phyloP scores from a whole-genome alignment of 1,140 invertebrate species.

The Carcinoscorpius rotundicauda region DNA sequence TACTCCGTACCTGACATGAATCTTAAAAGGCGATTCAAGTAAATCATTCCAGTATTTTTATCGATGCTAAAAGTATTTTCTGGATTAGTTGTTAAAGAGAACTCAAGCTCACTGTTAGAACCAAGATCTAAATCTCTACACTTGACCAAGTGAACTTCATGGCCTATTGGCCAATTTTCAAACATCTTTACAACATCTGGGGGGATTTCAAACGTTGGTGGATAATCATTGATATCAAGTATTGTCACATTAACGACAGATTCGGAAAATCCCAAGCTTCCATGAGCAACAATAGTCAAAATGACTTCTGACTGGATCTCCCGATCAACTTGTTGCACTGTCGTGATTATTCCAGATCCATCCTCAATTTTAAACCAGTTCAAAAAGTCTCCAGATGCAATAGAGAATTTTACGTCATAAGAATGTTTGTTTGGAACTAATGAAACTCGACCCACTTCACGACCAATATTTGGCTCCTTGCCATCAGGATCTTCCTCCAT shows the following conservation, averaged over 20 bases:
- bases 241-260: constrained; percentile 65
- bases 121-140: constrained; percentile 74
- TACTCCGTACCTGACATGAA: constrained; percentile 36
- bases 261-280: constrained; percentile 39
- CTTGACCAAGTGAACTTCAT: constrained; percentile 73
- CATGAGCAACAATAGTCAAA: constrained; percentile 57
- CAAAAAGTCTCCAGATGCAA: constrained; percentile 64
- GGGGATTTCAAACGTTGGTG: constrained; percentile 62
- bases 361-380: constrained; percentile 66
- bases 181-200: constrained; percentile 58
- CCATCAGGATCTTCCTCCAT: constrained; percentile 56
- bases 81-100: constrained; percentile 61
- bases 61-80: constrained; percentile 69
- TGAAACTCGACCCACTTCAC: constrained; percentile 61
- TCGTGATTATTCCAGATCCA: constrained; percentile 58
- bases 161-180: constrained; percentile 74
- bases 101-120: constrained; percentile 65
- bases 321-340: constrained; percentile 65
- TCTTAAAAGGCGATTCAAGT: constrained; percentile 54
- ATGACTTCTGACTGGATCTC: constrained; percentile 63
- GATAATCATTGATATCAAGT: constrained; percentile 85
- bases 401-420: constrained; percentile 51
- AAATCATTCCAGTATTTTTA: constrained; percentile 71
- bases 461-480: constrained; percentile 40
- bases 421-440: constrained; percentile 30